A percentile compares a stretch with the other conserved stretches of the same genome.
phyloP scores from a whole-genome alignment of 1,140 invertebrate genomes.

The Solenopsis invicta region DNA sequence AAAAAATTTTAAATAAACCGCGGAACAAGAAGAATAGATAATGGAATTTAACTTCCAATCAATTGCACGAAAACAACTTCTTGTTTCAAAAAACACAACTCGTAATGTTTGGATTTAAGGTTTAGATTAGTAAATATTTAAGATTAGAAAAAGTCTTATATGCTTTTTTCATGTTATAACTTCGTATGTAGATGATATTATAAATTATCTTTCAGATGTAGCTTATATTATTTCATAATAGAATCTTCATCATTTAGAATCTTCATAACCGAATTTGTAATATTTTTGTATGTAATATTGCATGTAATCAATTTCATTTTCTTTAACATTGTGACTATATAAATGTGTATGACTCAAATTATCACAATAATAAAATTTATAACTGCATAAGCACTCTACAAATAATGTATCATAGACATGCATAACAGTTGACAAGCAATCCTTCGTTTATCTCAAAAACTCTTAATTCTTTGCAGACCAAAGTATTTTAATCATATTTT shows the following conservation, averaged over 20 bases:
- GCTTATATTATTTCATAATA: background rate
- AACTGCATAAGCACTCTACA: background rate
- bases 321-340: background rate
- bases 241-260: conserved; percentile 22
- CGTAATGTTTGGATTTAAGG: background rate
- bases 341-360: conserved; percentile 22
- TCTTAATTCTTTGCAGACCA: conserved; percentile 3
- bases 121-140: background rate
- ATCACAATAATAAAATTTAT: background rate
- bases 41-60: background rate
- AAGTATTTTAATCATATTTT: conserved; percentile 2
- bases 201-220: conserved; percentile 17
- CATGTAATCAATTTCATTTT: conserved; percentile 16
- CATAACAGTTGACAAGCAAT: background rate
- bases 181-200: background rate
- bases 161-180: background rate
- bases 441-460: background rate
- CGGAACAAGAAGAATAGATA: background rate
- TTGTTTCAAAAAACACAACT: background rate
- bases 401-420: conserved; percentile 17
- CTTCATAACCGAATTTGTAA: background rate
- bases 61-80: background rate
- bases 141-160: background rate
- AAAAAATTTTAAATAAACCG: background rate
- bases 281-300: conserved; percentile 42